phyloP scores from a whole-genome alignment of 2,113 vertebrate species.

The Cavia porcellus region DNA sequence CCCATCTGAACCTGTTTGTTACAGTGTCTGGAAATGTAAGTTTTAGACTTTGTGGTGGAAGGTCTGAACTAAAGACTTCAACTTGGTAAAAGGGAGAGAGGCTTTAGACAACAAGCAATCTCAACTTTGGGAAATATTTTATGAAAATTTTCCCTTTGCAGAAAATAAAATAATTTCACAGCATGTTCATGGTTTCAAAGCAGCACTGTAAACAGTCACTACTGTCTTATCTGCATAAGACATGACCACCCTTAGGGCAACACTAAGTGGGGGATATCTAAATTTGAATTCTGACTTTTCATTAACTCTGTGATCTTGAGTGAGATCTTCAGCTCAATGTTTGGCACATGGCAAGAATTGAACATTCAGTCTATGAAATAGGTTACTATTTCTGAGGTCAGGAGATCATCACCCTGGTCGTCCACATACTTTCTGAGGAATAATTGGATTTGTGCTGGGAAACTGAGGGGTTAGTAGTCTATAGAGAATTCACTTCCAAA shows the following conservation, averaged over 20 bases:
- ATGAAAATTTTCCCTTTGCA: neutral
- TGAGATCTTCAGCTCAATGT: accelerated
- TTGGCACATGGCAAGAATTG: neutral
- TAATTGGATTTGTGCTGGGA: neutral
- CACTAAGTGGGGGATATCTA: accelerated
- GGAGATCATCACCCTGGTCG: accelerated
- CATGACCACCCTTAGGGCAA: accelerated
- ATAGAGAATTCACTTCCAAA: accelerated
- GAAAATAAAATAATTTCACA: neutral
- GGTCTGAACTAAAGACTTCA: neutral
- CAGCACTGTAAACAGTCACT: too few relatives aligned
- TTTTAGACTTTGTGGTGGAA: too few relatives aligned
- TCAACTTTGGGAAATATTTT: neutral
- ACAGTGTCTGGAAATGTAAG: neutral
- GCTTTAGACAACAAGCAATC: neutral
- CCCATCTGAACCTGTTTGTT: accelerated
- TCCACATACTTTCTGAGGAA: accelerated
- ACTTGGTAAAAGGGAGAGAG: neutral
- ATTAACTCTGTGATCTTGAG: neutral
- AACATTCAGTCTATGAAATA: accelerated
- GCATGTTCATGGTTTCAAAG: neutral
- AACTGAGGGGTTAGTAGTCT: accelerated
- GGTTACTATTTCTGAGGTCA: accelerated
- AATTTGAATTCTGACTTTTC: too few relatives aligned
- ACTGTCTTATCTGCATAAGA: neutral